These are phyloP conservation scores for Gymnogyps californianus DNA, from an alignment of 2,113 vertebrate genomes.

Conservation along the genomic window DNA sequence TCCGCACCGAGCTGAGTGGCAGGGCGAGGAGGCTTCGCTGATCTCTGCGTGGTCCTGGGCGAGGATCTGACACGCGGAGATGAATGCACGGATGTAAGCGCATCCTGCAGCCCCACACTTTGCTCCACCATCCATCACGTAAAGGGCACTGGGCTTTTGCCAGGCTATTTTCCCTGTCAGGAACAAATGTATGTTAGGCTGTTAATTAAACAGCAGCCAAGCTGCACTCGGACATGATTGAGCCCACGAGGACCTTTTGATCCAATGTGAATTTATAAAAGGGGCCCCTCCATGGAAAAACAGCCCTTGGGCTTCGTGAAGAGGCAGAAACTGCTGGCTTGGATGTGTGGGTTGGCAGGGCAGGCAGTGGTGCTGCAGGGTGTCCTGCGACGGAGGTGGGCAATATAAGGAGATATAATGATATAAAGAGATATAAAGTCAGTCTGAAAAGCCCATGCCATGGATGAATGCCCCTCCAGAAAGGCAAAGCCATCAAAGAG, in stretches of 20 bases:
- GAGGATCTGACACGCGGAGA: background rate
- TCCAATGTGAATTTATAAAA: background rate
- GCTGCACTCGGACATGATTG: background rate
- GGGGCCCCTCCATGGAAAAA: background rate
- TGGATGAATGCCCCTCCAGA: background rate
- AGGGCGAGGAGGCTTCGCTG: background rate
- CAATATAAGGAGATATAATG: background rate
- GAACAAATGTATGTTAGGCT: constrained; percentile 18
- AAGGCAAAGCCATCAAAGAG: background rate
- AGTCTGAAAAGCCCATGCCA: background rate
- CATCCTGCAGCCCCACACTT: background rate
- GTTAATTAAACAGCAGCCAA: constrained; percentile 52
- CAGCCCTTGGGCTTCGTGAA: background rate
- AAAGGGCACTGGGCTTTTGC: constrained; percentile 61
- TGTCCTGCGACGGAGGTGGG: background rate
- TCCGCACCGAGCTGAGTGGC: background rate
- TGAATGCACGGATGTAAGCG: background rate
- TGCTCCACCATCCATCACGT: constrained; percentile 32
- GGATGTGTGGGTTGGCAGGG: background rate
- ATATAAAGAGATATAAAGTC: background rate
- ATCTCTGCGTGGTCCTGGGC: background rate
- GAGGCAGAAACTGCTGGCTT: background rate
- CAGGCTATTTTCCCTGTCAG: constrained; percentile 32
- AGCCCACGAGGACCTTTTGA: background rate
- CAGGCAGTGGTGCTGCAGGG: background rate